Evolutionary conservation across 2,888 invertebrate species (phyloP).

Genomic region (Brachycybe producta): DNA sequence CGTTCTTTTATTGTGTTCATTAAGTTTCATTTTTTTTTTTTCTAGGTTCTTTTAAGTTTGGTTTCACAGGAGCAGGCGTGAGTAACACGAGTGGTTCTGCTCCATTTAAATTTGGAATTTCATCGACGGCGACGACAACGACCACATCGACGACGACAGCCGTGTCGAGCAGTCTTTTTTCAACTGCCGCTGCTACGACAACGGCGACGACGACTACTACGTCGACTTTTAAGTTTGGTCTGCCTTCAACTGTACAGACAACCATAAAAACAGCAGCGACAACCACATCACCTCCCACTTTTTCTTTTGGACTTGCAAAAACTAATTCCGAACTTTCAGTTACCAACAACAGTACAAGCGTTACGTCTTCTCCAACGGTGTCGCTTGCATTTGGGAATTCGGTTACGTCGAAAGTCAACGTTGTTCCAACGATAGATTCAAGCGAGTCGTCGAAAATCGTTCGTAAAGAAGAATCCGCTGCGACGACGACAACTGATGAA

Average conservation of each 20-base stretch:
- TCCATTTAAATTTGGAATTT: background rate
- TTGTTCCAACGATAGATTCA: background rate
- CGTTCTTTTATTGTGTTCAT: background rate
- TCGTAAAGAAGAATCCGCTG: background rate
- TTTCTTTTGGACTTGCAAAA: background rate
- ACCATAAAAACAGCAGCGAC: background rate
- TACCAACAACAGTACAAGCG: background rate
- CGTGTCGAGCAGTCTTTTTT: background rate
- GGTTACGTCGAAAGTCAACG: background rate
- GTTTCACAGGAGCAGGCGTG: background rate
- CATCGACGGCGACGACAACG: background rate
- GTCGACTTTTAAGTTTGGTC: constrained; percentile 1
- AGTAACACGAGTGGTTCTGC: background rate
- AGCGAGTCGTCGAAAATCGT: background rate
- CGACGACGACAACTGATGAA: background rate
- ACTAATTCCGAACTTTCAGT: background rate
- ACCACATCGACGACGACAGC: background rate
- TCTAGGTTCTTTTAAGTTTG: constrained; percentile 3
- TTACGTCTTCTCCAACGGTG: background rate
- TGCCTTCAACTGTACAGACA: background rate
- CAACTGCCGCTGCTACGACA: background rate
- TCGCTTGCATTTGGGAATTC: background rate
- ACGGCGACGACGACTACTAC: background rate
- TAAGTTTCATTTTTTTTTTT: constrained; percentile 1
- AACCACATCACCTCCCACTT: background rate